phyloP scores from a whole-genome alignment of 2,113 vertebrate species.

The Anolis sagrei region DNA sequence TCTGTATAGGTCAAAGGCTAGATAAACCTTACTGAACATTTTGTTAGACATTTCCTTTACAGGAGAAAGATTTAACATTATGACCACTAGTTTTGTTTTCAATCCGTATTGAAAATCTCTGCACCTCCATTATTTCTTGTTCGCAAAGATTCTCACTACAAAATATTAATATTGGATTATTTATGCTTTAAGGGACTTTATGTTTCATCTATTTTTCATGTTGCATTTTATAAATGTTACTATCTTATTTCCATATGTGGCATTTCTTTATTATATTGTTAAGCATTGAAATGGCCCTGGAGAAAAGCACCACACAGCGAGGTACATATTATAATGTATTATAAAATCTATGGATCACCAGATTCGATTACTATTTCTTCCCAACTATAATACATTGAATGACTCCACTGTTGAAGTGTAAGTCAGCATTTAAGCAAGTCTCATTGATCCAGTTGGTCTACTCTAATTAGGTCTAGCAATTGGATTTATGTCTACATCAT shows the following conservation, averaged over 20 bases:
- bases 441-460: too few relatives aligned
- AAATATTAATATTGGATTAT: slow-evolving; percentile 16
- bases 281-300: not conserved
- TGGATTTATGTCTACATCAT: not conserved
- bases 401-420: too few relatives aligned
- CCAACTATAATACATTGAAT: too few relatives aligned
- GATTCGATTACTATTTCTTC: too few relatives aligned
- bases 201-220: slow-evolving; percentile 27
- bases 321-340: slow-evolving; percentile 1
- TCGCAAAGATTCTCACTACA: not conserved
- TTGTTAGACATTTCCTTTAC: not conserved
- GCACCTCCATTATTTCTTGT: not conserved
- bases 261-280: slow-evolving; percentile 4
- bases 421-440: too few relatives aligned
- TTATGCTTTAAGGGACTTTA: slow-evolving; percentile 23
- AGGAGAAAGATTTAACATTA: not conserved
- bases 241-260: slow-evolving; percentile 3
- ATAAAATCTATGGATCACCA: not conserved
- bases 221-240: slow-evolving; percentile 5
- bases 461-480: too few relatives aligned
- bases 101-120: not conserved
- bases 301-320: not conserved
- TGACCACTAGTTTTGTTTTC: not conserved
- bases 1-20: not conserved
- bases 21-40: not conserved